Percentiles rank a stretch among this genome's conserved stretches.
Conservation (phyloP, 2,797 vertebrate species). For the Malurus splendens region DNA sequence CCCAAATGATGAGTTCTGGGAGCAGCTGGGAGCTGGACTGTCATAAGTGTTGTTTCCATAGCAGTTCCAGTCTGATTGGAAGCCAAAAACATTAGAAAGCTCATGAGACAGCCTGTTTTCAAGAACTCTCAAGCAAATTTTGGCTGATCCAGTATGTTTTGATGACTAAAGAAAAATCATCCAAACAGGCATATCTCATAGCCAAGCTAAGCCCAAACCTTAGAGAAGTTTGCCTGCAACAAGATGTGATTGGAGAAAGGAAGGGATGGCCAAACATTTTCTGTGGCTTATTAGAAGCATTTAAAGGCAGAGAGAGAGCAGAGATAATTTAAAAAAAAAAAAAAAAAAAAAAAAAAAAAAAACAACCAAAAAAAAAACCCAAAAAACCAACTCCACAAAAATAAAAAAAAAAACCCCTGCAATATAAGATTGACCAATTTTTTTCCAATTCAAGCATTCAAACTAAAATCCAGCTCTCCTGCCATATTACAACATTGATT, state of each 20-base stretch:
- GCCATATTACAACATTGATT: neutral
- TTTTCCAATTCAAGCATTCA: neutral
- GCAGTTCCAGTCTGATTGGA: slow-evolving; percentile 28
- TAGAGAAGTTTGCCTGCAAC: neutral
- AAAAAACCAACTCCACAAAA: too few species aligned
- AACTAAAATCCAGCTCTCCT: neutral
- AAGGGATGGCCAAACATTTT: neutral
- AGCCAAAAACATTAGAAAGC: slow-evolving; percentile 43
- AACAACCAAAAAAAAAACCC: too few species aligned
- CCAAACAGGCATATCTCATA: neutral
- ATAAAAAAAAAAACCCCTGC: neutral
- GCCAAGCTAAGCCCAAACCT: neutral
- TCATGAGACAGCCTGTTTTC: slow-evolving; percentile 41
- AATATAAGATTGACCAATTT: neutral
- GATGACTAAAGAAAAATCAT: slow-evolving; percentile 8
- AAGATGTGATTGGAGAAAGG: neutral
- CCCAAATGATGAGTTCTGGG: neutral
- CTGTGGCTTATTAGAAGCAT: neutral
- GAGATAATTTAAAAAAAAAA: neutral
- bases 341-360: too few species aligned
- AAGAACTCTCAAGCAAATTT: slow-evolving; percentile 30
- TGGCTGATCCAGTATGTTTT: slow-evolving; percentile 23
- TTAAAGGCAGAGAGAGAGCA: neutral
- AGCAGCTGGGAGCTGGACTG: slow-evolving; percentile 5
- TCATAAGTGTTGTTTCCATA: slow-evolving; percentile 42